Percentiles rank a stretch among this genome's conserved stretches.
Evolutionary conservation across 2,113 vertebrate species (phyloP).

Genomic region (Regulus satrapa): DNA sequence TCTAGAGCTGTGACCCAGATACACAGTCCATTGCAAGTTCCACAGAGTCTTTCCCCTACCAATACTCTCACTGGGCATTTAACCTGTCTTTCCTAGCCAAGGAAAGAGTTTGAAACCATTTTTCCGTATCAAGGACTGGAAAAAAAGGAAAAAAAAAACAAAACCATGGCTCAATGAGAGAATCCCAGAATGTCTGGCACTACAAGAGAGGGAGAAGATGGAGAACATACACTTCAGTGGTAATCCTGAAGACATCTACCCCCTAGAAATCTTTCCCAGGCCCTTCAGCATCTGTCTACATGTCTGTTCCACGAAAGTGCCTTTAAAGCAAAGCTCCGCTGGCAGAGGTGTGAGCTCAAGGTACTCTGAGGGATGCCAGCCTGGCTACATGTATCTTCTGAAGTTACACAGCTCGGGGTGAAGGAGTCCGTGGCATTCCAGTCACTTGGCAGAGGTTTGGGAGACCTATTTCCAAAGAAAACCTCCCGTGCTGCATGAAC

Average conservation of each 20-base stretch:
- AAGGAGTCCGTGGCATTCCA: neutral
- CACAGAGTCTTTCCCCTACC: neutral
- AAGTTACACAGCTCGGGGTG: neutral
- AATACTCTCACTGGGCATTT: neutral
- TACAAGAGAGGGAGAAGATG: neutral
- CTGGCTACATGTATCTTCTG: neutral
- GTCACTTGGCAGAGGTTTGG: neutral
- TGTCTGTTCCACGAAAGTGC: rapidly evolving
- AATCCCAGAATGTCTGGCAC: neutral
- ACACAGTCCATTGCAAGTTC: neutral
- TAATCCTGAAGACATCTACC: neutral
- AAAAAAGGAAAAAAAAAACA: neutral
- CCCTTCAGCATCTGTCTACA: neutral
- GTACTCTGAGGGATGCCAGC: neutral
- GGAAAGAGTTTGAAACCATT: neutral
- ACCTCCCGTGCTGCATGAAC: rapidly evolving
- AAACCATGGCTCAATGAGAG: neutral
- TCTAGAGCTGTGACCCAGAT: neutral
- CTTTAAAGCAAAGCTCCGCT: neutral
- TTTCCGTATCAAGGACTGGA: neutral
- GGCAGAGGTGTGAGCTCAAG: neutral
- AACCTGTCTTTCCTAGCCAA: neutral
- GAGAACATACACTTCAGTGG: neutral
- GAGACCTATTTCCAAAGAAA: neutral
- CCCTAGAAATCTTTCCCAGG: neutral